Base-by-base conservation (phyloP, 2,888 invertebrate species). In the Sphecodes monilicornis region DNA sequence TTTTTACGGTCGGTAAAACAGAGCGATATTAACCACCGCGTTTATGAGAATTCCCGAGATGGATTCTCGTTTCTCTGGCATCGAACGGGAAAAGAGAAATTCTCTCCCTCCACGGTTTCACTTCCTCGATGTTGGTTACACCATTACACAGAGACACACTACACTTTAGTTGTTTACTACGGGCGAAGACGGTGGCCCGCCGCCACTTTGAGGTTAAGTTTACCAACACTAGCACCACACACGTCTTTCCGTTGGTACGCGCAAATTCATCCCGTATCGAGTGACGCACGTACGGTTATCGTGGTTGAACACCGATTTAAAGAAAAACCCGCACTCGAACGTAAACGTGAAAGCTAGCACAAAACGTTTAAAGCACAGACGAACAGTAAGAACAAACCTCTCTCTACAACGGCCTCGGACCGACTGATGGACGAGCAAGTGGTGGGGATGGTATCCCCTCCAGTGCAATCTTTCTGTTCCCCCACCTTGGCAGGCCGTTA, bases 351-450 rank as follows among this genome's bases (percentile, higher is more conserved):
- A 73, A 80, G 76, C 70, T n/a, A 78, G 57, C 69, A 68, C 78
- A 68, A 80, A 54, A 82, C 71, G 74, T 39, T 41, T 36, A 60
- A n/a, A 75, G 79, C 57, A 74, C 77, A 70, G 46, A 74, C 39
- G 50, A 50, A 32, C 76, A 74, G 64, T 80, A 46, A 81, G 54
- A 80, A 78, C 86, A 70, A 87, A 84, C 93, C 90, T 90, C 84
- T 86, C 90, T 80, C 88, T 32, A 80, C 89, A 86, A 88, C 88
- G 91, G 93, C 91, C 92, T 92, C 92, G 93, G 89, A 92, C 92
- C 94, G 93, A 94, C 94, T 94, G 94, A 92, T 91, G 91, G 88
- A 80, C 83, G 86, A 75, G 73, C 68, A 80, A 82, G 90, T 91
- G 89, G 94, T 91, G 94, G 93, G 94, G 94, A 91, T 90, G 80